Base-by-base conservation (phyloP, 2,797 vertebrate genomes). In the Coranthus polyacanthus region DNA sequence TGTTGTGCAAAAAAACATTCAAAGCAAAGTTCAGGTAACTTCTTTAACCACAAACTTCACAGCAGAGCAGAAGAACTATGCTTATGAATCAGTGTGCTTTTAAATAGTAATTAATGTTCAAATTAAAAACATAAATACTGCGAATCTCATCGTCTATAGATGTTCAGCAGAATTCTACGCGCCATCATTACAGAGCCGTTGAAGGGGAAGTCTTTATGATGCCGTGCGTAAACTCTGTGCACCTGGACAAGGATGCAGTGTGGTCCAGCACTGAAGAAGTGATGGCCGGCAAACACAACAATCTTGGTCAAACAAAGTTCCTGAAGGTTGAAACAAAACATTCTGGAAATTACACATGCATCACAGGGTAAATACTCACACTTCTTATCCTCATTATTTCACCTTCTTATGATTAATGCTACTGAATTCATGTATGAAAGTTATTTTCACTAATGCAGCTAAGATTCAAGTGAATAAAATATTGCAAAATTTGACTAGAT, bases 141-240 rank as follows among this genome's bases (percentile, higher is more conserved):
- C 52, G 21, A 49, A 15, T 70, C 6, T 8, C 1, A 32, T 3
- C 68, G 41, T 68, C 51, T 68, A 4, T 21, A 84, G 84, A 12
- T 47, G 16, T n/a, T 41, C 51, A 26, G n/a, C 64, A 22, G 49
- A 9, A 57, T 18, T 29, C 20, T 5, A 10, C 4, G 37, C 17
- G 49, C 7, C 71, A 26, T 9, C 42, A 52, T 49, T 91, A 83
- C 83, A 84, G 66, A 85, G 86, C 53, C 41, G 81, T 89, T 37
- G 76, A 72, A 15, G 91, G 88, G 15, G 87, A 92, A 29, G n/a
- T 16, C 43, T 90, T 91, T 11, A 54, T 66, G 47, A 72, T 91
- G 70, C 83, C 76, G 0, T 90, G 89, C 37, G 3, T 46, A 2
- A 15, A 29, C 20, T 42, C 12, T n/a, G 17, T 3, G n/a, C 39